Conservation (phyloP, 2,797 vertebrate genomes). For the Jordanella pulchra region DNA sequence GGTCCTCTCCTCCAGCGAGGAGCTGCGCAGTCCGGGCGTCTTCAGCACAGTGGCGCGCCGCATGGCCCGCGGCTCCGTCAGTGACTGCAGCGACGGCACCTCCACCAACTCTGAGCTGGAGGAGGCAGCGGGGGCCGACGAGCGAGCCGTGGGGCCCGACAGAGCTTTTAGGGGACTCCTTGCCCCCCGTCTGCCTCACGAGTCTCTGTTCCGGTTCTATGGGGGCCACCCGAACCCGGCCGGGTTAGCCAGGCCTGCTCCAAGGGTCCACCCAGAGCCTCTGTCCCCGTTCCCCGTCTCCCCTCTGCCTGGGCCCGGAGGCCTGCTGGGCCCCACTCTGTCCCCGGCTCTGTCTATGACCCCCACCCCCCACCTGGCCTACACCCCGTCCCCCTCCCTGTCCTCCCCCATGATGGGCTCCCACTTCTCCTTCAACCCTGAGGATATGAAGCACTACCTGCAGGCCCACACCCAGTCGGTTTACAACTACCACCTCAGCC, state of each 20-base stretch:
- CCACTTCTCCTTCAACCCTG: conserved; percentile 92
- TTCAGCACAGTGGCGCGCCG: conserved; percentile 87
- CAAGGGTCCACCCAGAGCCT: conserved; percentile 77
- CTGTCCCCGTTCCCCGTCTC: conserved; percentile 85
- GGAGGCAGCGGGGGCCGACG: conserved; percentile 78
- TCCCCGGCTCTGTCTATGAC: conserved; percentile 91
- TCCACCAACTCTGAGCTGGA: conserved; percentile 90
- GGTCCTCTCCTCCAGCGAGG: conserved; percentile 87
- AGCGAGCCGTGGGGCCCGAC: conserved; percentile 65
- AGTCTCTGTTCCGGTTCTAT: conserved; percentile 88
- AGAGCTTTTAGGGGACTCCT: conserved; percentile 75
- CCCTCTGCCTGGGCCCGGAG: conserved; percentile 80
- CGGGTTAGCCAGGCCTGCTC: conserved; percentile 64
- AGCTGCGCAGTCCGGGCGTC: conserved; percentile 81
- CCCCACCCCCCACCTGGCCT: conserved; percentile 86
- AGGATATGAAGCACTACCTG: conserved; percentile 96
- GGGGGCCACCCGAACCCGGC: conserved; percentile 72
- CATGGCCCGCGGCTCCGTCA: conserved; percentile 88
- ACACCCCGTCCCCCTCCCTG: conserved; percentile 89
- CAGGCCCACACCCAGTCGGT: conserved; percentile 93
- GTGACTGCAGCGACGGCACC: conserved; percentile 92
- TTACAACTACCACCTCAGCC: conserved; percentile 95
- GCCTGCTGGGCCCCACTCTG: conserved; percentile 82
- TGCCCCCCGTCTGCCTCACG: conserved; percentile 83
- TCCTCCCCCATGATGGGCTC: conserved; percentile 89